phyloP scores from a whole-genome alignment of 2,113 vertebrate genomes.

The Orcinus orca region DNA sequence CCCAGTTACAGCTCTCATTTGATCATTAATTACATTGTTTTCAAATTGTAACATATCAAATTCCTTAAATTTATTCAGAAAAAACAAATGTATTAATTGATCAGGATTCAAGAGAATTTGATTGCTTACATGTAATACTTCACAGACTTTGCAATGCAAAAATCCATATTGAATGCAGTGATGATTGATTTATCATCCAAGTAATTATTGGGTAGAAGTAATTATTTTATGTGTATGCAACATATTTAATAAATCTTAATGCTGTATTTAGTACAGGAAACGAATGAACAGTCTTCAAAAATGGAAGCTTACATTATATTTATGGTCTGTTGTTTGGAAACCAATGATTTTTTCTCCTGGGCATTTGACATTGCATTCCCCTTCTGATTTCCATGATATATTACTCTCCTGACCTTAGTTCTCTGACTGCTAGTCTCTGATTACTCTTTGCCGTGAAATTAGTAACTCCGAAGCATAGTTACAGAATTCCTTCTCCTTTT shows the following conservation, averaged over 20 bases:
- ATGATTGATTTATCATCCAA: slow-evolving; percentile 11
- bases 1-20: not conserved
- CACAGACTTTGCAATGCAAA: slow-evolving; percentile 6
- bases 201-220: slow-evolving; percentile 19
- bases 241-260: slow-evolving; percentile 31
- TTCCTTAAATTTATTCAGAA: slow-evolving; percentile 28
- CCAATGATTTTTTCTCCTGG: slow-evolving; percentile 41
- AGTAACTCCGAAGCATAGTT: not conserved
- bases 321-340: slow-evolving; percentile 40
- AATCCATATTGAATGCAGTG: not conserved
- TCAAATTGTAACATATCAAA: not conserved
- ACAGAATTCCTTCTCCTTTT: not conserved
- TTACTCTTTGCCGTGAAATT: not conserved
- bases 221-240: slow-evolving; percentile 1
- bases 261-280: not conserved
- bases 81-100: not conserved
- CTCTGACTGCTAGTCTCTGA: not conserved
- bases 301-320: not conserved
- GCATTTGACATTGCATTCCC: slow-evolving; percentile 12
- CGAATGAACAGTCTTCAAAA: not conserved
- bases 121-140: not conserved
- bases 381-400: not conserved
- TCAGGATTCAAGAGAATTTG: slow-evolving; percentile 12
- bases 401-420: not conserved
- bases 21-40: not conserved